phyloP scores from a whole-genome alignment of 2,113 vertebrate species.

The Oryzias woworae region DNA sequence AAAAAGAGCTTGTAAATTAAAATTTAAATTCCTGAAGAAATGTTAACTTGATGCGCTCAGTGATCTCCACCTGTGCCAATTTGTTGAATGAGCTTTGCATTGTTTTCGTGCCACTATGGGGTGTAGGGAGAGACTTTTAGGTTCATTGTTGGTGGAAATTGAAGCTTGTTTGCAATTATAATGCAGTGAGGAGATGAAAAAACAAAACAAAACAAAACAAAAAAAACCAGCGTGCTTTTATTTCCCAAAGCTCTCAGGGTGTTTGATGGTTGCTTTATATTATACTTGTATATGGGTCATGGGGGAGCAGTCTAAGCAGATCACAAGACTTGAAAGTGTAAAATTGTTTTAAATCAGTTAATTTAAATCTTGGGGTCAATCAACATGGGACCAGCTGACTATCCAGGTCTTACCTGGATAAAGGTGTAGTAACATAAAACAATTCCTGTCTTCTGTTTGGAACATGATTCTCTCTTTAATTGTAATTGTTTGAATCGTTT shows the following conservation, averaged over 20 bases:
- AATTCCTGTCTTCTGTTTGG: too few relatives aligned
- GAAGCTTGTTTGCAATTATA: constrained; percentile 56
- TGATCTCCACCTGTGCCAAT: not conserved
- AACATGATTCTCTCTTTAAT: too few relatives aligned
- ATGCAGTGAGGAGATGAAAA: constrained; percentile 48
- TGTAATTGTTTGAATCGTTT: too few relatives aligned
- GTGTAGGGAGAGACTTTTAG: constrained; percentile 35
- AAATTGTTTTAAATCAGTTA: too few relatives aligned
- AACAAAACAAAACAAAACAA: not conserved
- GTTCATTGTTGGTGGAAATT: constrained; percentile 39
- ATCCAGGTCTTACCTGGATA: too few relatives aligned
- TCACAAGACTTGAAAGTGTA: too few relatives aligned
- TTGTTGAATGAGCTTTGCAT: constrained; percentile 12
- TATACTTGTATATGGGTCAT: not conserved
- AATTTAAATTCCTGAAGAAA: constrained; percentile 9
- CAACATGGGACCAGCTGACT: too few relatives aligned
- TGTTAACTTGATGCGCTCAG: not conserved
- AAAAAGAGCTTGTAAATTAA: constrained; percentile 24
- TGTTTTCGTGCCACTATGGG: constrained; percentile 33
- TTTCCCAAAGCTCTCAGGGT: constrained; percentile 19
- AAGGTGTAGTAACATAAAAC: too few relatives aligned
- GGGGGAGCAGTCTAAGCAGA: too few relatives aligned
- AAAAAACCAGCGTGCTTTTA: constrained; percentile 27
- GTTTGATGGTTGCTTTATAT: constrained; percentile 39
- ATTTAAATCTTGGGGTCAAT: too few relatives aligned